A percentile compares a stretch with the other conserved stretches of the same genome.
phyloP scores from a whole-genome alignment of 1,140 invertebrate species.

The Glomeris maerens region DNA sequence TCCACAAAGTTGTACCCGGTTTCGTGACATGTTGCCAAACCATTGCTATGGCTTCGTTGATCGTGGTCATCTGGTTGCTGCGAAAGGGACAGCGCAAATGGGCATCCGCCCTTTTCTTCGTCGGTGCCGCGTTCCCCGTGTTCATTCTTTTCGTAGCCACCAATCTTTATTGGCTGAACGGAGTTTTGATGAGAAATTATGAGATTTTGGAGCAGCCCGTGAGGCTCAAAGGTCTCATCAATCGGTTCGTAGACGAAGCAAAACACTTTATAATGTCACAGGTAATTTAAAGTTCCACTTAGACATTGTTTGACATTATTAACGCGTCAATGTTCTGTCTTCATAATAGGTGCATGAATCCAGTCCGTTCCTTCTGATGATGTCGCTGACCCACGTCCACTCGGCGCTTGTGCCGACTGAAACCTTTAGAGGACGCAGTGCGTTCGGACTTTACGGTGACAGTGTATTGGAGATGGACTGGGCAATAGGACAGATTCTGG shows the following conservation, averaged over 20 bases:
- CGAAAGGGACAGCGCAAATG: not conserved
- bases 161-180: constrained; percentile 23
- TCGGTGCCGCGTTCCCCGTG: not conserved
- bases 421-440: constrained; percentile 18
- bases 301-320: no score
- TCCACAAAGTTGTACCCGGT: not conserved
- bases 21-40: not conserved
- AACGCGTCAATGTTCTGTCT: no score
- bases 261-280: constrained; percentile 14
- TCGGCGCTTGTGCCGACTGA: constrained; percentile 20
- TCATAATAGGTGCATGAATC: no score
- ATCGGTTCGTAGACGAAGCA: constrained; percentile 20
- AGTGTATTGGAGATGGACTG: constrained; percentile 26
- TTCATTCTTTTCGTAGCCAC: constrained; percentile 5
- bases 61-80: not conserved
- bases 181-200: constrained; percentile 23
- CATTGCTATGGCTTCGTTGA: not conserved
- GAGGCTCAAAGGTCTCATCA: constrained; percentile 19
- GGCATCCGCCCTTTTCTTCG: not conserved
- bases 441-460: constrained; percentile 24
- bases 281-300: no score
- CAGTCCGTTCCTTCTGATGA: constrained; percentile 13
- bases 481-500: constrained; percentile 23
- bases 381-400: constrained; percentile 25
- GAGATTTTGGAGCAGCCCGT: constrained; percentile 23